phyloP scores from a whole-genome alignment of 2,888 invertebrate genomes.

The Scrobipalpa atriplicella region DNA sequence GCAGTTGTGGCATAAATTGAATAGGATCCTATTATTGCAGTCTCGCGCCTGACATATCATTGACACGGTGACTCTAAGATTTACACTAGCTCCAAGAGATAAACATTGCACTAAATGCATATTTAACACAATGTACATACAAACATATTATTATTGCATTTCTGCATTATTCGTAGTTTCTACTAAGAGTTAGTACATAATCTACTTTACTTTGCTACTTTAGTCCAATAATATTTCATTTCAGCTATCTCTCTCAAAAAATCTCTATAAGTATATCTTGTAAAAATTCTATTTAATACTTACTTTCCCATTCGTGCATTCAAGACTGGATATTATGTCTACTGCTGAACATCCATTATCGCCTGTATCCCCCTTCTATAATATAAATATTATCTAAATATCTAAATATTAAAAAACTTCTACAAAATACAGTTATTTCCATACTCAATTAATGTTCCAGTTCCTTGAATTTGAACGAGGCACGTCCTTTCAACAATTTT shows the following conservation, averaged over 20 bases:
- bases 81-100: slow-evolving; percentile 47
- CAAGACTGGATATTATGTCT: too few relatives aligned
- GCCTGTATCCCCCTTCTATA: too few relatives aligned
- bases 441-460: too few relatives aligned
- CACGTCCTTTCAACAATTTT: neutral
- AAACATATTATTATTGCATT: neutral
- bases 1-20: neutral
- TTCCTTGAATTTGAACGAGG: neutral
- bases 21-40: slow-evolving; percentile 46
- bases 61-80: slow-evolving; percentile 56
- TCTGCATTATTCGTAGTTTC: neutral
- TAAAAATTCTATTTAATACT: too few relatives aligned
- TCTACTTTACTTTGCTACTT: neutral
- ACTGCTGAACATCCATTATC: too few relatives aligned
- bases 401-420: too few relatives aligned
- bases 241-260: too few relatives aligned
- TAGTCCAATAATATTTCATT: too few relatives aligned
- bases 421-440: too few relatives aligned
- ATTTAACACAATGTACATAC: slow-evolving; percentile 24
- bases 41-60: slow-evolving; percentile 52
- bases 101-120: slow-evolving; percentile 41
- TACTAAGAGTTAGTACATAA: neutral
- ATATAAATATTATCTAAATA: too few relatives aligned
- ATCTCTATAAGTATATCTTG: too few relatives aligned
- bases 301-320: too few relatives aligned